These are phyloP conservation scores for Paradisaea rubra DNA, from an alignment of 2,113 vertebrate genomes.

Conservation along the genomic window DNA sequence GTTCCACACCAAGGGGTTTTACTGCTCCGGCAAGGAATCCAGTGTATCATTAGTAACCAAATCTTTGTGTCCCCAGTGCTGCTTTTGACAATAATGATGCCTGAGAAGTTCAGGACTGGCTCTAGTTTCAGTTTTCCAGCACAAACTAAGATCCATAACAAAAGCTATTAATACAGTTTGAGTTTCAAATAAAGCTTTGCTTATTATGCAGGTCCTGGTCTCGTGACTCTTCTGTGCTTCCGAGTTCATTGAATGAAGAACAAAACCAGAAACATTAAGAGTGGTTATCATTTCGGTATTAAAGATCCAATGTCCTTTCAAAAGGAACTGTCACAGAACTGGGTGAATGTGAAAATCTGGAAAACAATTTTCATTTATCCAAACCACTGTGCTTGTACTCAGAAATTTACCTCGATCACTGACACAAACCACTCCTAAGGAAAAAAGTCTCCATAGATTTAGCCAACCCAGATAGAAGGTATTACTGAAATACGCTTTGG, in stretches of 20 bases:
- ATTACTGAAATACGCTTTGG: neutral
- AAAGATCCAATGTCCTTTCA: neutral
- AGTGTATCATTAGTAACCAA: neutral
- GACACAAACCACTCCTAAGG: neutral
- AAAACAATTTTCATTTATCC: neutral
- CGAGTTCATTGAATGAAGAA: neutral
- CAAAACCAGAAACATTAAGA: neutral
- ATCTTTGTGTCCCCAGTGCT: neutral
- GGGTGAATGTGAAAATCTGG: neutral
- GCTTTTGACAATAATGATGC: neutral
- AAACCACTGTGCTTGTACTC: neutral
- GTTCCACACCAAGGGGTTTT: slow-evolving; percentile 26
- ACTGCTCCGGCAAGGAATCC: neutral
- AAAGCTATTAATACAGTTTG: neutral
- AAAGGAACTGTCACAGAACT: neutral
- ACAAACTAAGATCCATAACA: neutral
- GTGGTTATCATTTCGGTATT: accelerated
- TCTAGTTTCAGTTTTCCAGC: neutral
- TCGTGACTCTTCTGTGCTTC: neutral
- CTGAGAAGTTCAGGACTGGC: neutral
- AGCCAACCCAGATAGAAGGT: neutral
- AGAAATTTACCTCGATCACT: neutral
- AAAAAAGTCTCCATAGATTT: neutral
- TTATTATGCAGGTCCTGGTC: neutral
- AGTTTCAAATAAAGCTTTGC: neutral